Conservation (phyloP, 2,797 vertebrate species). For the Tauraco hartlaubi region DNA sequence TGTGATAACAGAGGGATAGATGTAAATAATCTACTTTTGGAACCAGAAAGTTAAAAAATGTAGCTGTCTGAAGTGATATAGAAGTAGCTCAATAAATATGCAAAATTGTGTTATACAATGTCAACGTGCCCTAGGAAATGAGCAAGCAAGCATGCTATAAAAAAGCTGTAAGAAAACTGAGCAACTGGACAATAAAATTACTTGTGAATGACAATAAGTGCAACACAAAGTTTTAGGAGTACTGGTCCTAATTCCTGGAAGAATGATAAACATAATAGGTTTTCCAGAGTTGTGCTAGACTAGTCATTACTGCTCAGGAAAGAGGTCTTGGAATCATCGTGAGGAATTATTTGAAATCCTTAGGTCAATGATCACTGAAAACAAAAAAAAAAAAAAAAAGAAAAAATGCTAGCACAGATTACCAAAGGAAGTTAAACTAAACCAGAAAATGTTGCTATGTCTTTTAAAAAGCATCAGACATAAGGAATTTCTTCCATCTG, state of each 20-base stretch:
- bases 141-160: not conserved
- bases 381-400: not conserved
- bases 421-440: not conserved
- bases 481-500: not conserved
- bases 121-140: not conserved
- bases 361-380: not conserved
- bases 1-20: not conserved
- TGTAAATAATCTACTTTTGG: not conserved
- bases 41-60: not conserved
- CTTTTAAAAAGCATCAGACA: not conserved
- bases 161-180: not conserved
- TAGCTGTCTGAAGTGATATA: not conserved
- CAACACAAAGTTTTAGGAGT: not conserved
- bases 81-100: not conserved
- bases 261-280: not conserved
- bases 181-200: not conserved
- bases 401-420: not conserved
- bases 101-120: not conserved
- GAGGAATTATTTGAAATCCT: not conserved
- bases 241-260: not conserved
- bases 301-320: not conserved
- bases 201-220: not conserved
- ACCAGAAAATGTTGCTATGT: not conserved
- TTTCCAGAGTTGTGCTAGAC: not conserved
- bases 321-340: not conserved